Evolutionary conservation across 2,797 vertebrate genomes (phyloP).

Genomic region (Limosa lapponica): DNA sequence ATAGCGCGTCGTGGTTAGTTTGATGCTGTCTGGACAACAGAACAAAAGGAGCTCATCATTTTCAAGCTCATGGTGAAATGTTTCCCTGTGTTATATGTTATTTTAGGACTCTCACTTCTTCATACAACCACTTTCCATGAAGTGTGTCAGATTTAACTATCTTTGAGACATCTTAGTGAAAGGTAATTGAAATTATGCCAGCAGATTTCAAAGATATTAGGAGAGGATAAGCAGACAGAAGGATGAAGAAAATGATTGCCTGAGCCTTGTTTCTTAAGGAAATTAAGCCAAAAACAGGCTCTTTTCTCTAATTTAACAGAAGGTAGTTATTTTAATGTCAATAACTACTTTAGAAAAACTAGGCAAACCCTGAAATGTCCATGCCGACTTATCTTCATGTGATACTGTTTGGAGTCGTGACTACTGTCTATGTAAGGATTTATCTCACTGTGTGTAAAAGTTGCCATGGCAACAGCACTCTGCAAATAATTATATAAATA

Average conservation of each 20-base stretch:
- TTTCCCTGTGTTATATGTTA: not conserved
- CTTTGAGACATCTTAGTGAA: not conserved
- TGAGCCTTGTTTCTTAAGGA: not conserved
- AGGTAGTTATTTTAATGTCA: not conserved
- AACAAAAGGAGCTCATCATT: not conserved
- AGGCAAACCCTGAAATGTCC: conserved; percentile 14
- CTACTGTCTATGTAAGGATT: conserved; percentile 1
- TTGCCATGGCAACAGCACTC: conserved; percentile 29
- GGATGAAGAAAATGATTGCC: not conserved
- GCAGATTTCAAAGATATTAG: not conserved
- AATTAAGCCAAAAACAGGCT: not conserved
- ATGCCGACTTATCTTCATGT: conserved; percentile 5
- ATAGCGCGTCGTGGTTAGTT: not conserved
- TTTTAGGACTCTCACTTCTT: not conserved
- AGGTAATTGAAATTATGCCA: conserved; percentile 5
- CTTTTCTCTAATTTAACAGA: not conserved
- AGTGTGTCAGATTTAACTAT: not conserved
- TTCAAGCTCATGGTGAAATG: not conserved
- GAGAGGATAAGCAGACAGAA: not conserved
- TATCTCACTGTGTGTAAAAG: conserved; percentile 19
- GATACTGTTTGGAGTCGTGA: conserved; percentile 15
- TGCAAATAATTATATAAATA: conserved; percentile 65
- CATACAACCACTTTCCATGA: not conserved
- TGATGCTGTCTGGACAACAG: not conserved
- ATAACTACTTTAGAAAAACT: conserved; percentile 25